A percentile compares a stretch with the other conserved stretches of the same genome.
phyloP scores from a whole-genome alignment of 1,140 invertebrate species.

The Rhynchophorus ferrugineus region DNA sequence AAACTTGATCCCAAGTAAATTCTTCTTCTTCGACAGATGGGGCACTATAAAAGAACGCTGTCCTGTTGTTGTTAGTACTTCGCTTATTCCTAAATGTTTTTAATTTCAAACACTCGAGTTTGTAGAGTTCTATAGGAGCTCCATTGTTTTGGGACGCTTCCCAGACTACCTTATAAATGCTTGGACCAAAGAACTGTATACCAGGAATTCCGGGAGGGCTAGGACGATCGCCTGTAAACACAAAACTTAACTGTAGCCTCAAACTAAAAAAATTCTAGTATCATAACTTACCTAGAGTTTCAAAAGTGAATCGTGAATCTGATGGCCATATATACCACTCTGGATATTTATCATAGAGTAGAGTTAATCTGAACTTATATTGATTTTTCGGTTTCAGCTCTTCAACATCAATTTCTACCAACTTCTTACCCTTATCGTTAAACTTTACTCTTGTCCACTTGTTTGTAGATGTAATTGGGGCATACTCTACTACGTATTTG shows the following conservation, averaged over 20 bases:
- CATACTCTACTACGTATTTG: constrained; percentile 32
- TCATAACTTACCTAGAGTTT: constrained; percentile 63
- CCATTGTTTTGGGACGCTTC: constrained; percentile 59
- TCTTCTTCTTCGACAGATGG: constrained; percentile 43
- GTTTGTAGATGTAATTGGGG: constrained; percentile 29
- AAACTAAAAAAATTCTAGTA: too few relatives aligned
- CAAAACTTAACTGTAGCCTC: constrained; percentile 2
- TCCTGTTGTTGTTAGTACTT: constrained; percentile 30
- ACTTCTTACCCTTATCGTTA: constrained; percentile 14
- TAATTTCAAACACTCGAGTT: constrained; percentile 47
- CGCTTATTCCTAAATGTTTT: constrained; percentile 33
- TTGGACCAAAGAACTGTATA: constrained; percentile 53
- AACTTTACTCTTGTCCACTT: constrained; percentile 27
- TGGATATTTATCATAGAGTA: constrained; percentile 55
- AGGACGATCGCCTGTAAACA: constrained; percentile 53
- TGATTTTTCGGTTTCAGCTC: constrained; percentile 60
- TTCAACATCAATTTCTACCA: constrained; percentile 41
- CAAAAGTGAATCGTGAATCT: constrained; percentile 60
- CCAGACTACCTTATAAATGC: constrained; percentile 68
- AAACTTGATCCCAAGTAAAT: constrained; percentile 58
- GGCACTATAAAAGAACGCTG: constrained; percentile 32
- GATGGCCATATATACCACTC: constrained; percentile 59
- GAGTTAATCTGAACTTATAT: constrained; percentile 65
- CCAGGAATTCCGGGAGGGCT: constrained; percentile 58
- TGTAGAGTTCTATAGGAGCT: constrained; percentile 51